phyloP scores from a whole-genome alignment of 2,888 invertebrate species.

The Melanostoma scalare region DNA sequence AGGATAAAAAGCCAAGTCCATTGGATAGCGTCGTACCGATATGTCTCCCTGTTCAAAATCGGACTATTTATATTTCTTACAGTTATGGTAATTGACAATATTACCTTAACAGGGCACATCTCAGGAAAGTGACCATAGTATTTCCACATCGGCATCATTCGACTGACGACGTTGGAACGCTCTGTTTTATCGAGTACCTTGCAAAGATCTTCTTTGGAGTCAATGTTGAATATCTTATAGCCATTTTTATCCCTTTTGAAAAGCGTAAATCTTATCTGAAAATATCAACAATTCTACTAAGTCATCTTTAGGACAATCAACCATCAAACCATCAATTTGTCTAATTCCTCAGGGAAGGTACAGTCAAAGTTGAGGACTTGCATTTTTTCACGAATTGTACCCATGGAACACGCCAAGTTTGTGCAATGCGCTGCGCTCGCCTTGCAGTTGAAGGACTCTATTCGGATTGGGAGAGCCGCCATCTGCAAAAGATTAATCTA shows the following conservation, averaged over 20 bases:
- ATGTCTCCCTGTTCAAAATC: slow-evolving; percentile 29
- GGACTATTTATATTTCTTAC: not conserved
- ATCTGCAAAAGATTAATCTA: slow-evolving; percentile 10
- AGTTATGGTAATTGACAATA: too few species aligned
- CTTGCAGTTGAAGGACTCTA: slow-evolving; percentile 36
- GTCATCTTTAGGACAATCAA: not conserved
- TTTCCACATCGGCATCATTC: slow-evolving; percentile 68
- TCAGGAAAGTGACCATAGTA: slow-evolving; percentile 55
- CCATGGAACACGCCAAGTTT: slow-evolving; percentile 49
- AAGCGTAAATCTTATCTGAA: slow-evolving; percentile 54
- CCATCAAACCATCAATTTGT: slow-evolving; percentile 38
- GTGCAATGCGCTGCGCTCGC: slow-evolving; percentile 31
- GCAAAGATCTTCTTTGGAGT: slow-evolving; percentile 59
- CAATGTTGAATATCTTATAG: slow-evolving; percentile 41
- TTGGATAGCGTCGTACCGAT: slow-evolving; percentile 54
- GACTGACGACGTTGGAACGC: slow-evolving; percentile 60
- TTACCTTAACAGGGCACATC: slow-evolving; percentile 51
- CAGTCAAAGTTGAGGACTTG: slow-evolving; percentile 60
- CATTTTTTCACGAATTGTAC: slow-evolving; percentile 58
- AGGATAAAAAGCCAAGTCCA: slow-evolving; percentile 63
- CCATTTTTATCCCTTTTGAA: slow-evolving; percentile 30
- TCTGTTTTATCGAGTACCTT: slow-evolving; percentile 60
- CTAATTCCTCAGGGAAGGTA: slow-evolving; percentile 29
- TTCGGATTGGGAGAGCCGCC: slow-evolving; percentile 48
- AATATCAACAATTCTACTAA: not conserved